Percentiles rank a stretch among this genome's conserved stretches.
phyloP scores from a whole-genome alignment of 1,140 invertebrate species.

The Sminthurides bifidus region DNA sequence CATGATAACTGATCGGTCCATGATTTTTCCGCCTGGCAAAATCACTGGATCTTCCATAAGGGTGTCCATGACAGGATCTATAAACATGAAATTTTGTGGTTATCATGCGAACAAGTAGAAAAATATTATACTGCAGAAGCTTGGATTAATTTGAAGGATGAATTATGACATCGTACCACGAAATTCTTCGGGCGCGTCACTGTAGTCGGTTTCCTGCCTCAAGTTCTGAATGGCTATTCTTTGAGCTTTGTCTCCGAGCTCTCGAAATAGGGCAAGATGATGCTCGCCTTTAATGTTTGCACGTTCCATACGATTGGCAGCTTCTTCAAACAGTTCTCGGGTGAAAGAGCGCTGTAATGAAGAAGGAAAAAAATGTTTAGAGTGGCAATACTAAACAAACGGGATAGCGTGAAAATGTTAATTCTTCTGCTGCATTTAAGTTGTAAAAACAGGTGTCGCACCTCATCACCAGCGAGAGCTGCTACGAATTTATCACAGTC shows the following conservation, averaged over 20 bases:
- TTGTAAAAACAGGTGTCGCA: constrained; percentile 39
- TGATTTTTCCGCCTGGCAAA: constrained; percentile 84
- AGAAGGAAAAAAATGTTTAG: constrained; percentile 10
- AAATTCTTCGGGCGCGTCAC: constrained; percentile 94
- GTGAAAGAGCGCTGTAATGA: constrained; percentile 73
- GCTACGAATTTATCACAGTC: constrained; percentile 82
- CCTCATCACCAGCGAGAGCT: constrained; percentile 79
- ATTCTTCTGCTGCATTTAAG: too few relatives aligned
- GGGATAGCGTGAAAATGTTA: neutral
- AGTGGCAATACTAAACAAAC: neutral
- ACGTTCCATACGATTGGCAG: constrained; percentile 63
- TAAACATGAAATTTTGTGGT: constrained; percentile 16
- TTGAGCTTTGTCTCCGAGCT: constrained; percentile 65
- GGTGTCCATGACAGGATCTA: constrained; percentile 93
- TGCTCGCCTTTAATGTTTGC: constrained; percentile 66
- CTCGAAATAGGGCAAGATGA: constrained; percentile 71
- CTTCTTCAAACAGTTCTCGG: constrained; percentile 82
- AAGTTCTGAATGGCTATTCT: constrained; percentile 69
- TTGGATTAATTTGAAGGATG: constrained; percentile 5
- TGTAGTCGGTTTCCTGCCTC: constrained; percentile 77
- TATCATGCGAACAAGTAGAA: neutral
- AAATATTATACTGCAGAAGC: neutral
- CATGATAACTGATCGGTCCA: constrained; percentile 88
- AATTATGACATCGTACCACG: constrained; percentile 43
- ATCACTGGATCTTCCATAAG: constrained; percentile 92